These are phyloP conservation scores for Alexandromys fortis DNA, from an alignment of 2,113 vertebrate genomes.

Conservation along the genomic window DNA sequence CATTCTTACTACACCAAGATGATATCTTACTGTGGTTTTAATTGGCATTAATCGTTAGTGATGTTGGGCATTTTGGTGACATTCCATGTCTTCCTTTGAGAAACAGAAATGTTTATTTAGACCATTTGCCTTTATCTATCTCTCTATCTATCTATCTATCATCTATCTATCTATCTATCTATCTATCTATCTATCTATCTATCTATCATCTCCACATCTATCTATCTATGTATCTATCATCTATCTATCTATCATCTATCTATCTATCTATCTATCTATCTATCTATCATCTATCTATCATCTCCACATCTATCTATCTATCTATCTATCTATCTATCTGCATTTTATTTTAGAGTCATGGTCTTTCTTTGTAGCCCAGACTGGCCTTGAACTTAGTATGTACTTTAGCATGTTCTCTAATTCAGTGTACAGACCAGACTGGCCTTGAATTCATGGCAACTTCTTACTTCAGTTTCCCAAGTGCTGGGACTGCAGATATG, in stretches of 20 bases:
- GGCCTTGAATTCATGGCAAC: neutral
- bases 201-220: neutral
- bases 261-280: neutral
- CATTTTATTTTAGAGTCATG: neutral
- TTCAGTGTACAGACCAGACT: neutral
- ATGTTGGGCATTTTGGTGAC: neutral
- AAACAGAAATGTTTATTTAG: neutral
- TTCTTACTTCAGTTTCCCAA: neutral
- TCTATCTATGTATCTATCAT: neutral
- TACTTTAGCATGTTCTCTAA: neutral
- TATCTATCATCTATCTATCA: neutral
- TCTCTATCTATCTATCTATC: neutral
- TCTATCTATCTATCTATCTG: neutral
- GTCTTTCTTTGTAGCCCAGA: neutral
- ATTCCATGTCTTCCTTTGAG: neutral
- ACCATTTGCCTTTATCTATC: neutral
- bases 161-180: neutral
- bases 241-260: neutral
- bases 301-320: neutral
- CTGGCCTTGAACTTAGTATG: neutral
- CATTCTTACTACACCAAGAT: neutral
- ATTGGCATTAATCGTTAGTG: neutral
- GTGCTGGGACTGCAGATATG: neutral
- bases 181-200: neutral
- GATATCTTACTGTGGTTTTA: neutral